Evolutionary conservation across 2,888 invertebrate species (phyloP), one percentile per base, ranked within the genome.

Genomic region (Tanytarsus gracilentus): DNA sequence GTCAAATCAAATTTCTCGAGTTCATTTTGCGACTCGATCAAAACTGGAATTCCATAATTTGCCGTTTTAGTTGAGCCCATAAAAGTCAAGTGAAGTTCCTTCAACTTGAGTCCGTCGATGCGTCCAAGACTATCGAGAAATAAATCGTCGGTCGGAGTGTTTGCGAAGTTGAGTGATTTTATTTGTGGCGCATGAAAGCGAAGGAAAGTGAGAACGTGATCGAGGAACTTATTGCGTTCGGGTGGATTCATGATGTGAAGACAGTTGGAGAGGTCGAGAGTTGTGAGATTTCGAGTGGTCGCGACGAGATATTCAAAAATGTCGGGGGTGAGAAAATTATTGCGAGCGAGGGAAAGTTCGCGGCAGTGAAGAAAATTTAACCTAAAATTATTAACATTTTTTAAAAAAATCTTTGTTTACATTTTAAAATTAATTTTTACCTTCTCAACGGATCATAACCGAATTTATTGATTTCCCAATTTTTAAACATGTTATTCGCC

Each of bases 401-500:
- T n/a, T n/a, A n/a, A n/a, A n/a, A n/a, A n/a, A n/a, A n/a, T n/a
- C n/a, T n/a, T n/a, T n/a, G n/a, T n/a, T n/a, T n/a, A n/a, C n/a
- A n/a, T n/a, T n/a, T n/a, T n/a, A n/a, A n/a, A n/a, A n/a, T n/a
- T n/a, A n/a, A n/a, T n/a, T n/a, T n/a, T n/a, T n/a, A n/a, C n/a
- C 39, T n/a, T 1, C 60, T n/a, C 8, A 44, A 18, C 4, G 44
- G 44, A 16, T 60, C 60, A 14, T 50, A 50, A 5, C 48, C 29
- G 14, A 9, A 60, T 18, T 50, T 60, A 2, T 50, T 33, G 7
- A 60, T 49, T 8, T 8, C 9, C 50, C 60, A 60, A 26, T 30
- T 60, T 16, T 50, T 60, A 11, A 60, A 60, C 50, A 60, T 49
- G 39, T 33, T 60, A 26, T 60, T 60, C 2, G 50, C 60, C 18